These are phyloP conservation scores for Drosophila littoralis DNA, from an alignment of 1,140 invertebrate species.

Conservation along the genomic window DNA sequence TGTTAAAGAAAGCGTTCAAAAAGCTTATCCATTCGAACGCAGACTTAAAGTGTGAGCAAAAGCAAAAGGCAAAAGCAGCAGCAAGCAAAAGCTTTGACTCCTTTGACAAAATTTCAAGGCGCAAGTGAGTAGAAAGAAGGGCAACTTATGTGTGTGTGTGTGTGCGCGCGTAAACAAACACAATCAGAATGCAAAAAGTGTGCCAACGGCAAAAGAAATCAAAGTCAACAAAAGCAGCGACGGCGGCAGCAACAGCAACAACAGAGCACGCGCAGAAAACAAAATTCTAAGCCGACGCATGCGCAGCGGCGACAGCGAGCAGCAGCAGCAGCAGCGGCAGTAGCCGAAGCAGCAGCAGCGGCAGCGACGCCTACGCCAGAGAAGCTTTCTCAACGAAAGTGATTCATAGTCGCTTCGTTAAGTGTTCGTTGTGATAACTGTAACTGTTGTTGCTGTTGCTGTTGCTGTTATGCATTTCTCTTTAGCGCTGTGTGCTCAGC, in stretches of 20 bases:
- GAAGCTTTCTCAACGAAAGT: conserved; percentile 80
- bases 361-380: conserved; percentile 32
- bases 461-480: conserved; percentile 70
- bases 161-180: conserved; percentile 2
- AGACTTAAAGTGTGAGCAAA: not conserved
- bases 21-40: conserved; percentile 2
- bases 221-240: conserved; percentile 48
- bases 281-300: conserved; percentile 45
- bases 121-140: conserved; percentile 18
- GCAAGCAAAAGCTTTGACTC: not conserved
- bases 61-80: not conserved
- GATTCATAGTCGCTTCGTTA: conserved; percentile 57
- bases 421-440: conserved; percentile 7
- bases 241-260: conserved; percentile 3
- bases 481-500: conserved; percentile 53
- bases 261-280: conserved; percentile 34
- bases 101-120: not conserved
- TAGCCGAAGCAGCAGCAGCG: not conserved
- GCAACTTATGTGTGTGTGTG: not conserved
- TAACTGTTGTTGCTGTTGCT: conserved; percentile 12
- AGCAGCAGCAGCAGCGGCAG: no score
- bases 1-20: conserved; percentile 34
- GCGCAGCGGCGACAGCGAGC: not conserved
- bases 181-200: conserved; percentile 56
- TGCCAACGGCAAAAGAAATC: conserved; percentile 74